phyloP scores from a whole-genome alignment of 2,113 vertebrate genomes.

The Myocastor coypus region DNA sequence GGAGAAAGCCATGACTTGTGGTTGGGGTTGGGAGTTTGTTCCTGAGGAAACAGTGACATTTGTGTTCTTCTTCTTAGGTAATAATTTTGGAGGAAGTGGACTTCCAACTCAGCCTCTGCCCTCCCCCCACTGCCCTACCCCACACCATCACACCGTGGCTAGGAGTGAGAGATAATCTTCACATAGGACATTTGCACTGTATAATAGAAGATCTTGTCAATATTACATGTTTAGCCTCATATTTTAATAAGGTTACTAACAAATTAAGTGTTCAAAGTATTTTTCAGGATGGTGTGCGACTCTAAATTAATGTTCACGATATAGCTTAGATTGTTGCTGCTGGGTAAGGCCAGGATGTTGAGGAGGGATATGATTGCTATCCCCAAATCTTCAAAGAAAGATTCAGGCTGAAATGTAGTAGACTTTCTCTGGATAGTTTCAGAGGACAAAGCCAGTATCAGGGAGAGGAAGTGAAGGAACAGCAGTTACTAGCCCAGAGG shows the following conservation, averaged over 20 bases:
- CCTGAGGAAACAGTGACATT: not conserved
- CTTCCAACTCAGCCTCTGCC: not conserved
- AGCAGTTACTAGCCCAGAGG: not conserved
- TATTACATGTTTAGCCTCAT: not conserved
- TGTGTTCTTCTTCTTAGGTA: conserved; percentile 17
- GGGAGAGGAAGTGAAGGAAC: not conserved
- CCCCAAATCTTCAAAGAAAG: not conserved
- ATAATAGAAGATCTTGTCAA: not conserved
- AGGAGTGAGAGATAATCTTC: not conserved
- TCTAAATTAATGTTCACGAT: not conserved
- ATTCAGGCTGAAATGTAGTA: not conserved
- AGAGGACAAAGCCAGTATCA: not conserved
- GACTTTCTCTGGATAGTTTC: not conserved
- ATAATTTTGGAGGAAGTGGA: not conserved
- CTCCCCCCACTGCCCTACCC: too few relatives aligned
- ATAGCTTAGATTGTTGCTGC: not conserved
- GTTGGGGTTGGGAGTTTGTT: conserved; percentile 28
- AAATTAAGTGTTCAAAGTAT: not conserved
- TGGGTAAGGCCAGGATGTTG: not conserved
- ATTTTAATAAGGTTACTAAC: not conserved
- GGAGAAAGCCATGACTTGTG: conserved; percentile 24
- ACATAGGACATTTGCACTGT: not conserved
- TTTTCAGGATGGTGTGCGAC: not conserved
- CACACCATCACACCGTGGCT: not conserved
- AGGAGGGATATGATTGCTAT: not conserved